Conservation (phyloP, 2,888 invertebrate genomes). For the Polylopha cassiicola region DNA sequence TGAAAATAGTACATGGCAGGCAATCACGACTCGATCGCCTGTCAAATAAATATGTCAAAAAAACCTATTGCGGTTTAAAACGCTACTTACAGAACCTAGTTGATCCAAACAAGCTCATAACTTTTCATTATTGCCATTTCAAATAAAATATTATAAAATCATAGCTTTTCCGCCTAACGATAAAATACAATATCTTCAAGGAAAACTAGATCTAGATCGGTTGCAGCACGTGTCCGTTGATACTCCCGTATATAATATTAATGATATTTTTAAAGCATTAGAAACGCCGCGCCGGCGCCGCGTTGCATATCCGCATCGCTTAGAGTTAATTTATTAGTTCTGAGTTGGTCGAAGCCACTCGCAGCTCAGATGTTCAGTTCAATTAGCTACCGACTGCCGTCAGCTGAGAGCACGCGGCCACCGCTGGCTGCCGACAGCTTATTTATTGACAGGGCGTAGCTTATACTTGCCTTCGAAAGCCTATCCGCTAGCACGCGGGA, state of each 20-base stretch:
- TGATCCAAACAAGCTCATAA: no score
- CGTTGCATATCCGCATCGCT: constrained; percentile 32
- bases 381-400: constrained; percentile 34
- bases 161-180: constrained; percentile 9
- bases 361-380: constrained; percentile 31
- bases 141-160: constrained; percentile 12
- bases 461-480: constrained; percentile 28
- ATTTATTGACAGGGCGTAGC: constrained; percentile 33
- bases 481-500: constrained; percentile 33
- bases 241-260: constrained; percentile 21
- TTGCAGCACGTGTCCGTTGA: constrained; percentile 20
- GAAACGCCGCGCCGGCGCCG: constrained; percentile 29
- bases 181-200: constrained; percentile 15
- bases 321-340: constrained; percentile 36
- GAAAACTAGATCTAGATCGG: constrained; percentile 21
- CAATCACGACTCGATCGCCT: no score
- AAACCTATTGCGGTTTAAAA: no score
- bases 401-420: constrained; percentile 7
- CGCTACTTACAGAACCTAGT: no score
- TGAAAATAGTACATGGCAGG: no score
- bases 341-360: constrained; percentile 23
- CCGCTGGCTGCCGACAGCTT: constrained; percentile 4
- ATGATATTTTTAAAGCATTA: constrained; percentile 16
- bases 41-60: no score
- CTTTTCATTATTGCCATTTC: constrained; percentile 7